A percentile compares a stretch with the other conserved stretches of the same genome.
phyloP scores from a whole-genome alignment of 2,113 vertebrate species.

The Poecile atricapillus region DNA sequence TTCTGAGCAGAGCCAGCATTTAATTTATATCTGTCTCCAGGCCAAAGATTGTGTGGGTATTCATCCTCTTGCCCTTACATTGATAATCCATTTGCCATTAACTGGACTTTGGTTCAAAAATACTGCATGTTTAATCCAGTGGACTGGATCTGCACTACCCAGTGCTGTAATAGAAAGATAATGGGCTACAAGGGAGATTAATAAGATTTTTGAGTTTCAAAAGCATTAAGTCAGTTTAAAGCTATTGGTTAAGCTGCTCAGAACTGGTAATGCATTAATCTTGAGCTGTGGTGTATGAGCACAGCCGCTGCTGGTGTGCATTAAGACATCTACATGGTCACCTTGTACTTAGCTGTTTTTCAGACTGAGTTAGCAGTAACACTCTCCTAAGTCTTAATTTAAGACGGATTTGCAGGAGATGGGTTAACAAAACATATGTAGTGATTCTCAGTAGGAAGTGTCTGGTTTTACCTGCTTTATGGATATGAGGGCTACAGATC shows the following conservation, averaged over 20 bases:
- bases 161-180: background rate
- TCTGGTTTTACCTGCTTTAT: background rate
- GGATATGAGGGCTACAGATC: background rate
- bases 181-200: slow-evolving; percentile 9
- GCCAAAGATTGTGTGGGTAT: background rate
- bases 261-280: slow-evolving; percentile 9
- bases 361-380: background rate
- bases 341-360: background rate
- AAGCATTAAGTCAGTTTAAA: slow-evolving; percentile 15
- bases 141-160: background rate
- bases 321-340: background rate
- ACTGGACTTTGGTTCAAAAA: background rate
- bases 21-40: background rate
- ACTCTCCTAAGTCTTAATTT: background rate
- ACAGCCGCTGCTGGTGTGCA: rapidly evolving
- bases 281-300: background rate
- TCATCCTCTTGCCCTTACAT: background rate
- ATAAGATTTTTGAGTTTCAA: background rate
- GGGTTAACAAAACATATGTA: rapidly evolving
- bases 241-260: slow-evolving; percentile 18
- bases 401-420: background rate
- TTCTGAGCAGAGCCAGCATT: background rate
- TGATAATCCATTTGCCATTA: background rate
- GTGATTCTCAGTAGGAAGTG: background rate
- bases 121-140: background rate